Base-by-base conservation (phyloP, 2,113 vertebrate genomes). In the Nycticebus coucang region DNA sequence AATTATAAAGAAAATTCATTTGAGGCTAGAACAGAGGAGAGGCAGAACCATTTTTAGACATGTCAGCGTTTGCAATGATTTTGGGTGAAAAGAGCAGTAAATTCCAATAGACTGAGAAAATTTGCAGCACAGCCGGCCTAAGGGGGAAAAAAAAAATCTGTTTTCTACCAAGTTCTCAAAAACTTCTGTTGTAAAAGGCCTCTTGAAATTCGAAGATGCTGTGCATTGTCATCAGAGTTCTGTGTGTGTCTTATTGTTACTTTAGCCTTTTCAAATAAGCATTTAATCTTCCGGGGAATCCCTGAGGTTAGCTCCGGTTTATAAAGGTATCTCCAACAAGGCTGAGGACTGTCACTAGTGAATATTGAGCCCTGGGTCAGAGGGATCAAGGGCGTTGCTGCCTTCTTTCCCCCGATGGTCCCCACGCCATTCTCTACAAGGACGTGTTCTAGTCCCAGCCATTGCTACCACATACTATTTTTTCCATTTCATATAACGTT, bases 61-160 rank as follows among this genome's bases (percentile, higher is more conserved):
- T 87, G 93, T 97, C 96, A 97, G 97, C 95, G 97, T 98, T 96
- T 97, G 89, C 91, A 93, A 72, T 94, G 95, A 97, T 93, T 97
- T 92, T 91, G 75, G 94, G 95, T 94, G 94, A 97, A 97, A 97
- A 97, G 95, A 98, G 89, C 94, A 95, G 80, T 95, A 95, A 97
- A 97, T 97, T 97, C 80, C 93, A 97, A 74, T 59, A 81, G 91
- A 93, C 87, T 86, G 88, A 93, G 91, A 95, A 96, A 93, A 84
- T 93, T 94, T 97, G 79, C 89, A 93, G 91, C 91, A 96, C 97
- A 97, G 91, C 91, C 26, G 78, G 94, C 75, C 30, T 75, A 17
- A 41, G 22, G 1, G 2, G 3, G n/a, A n/a, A 28, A 55, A 86
- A n/a, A 71, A 69, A 92, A 95, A 79, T 92, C 95, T 95, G 78